Evolutionary conservation across 2,113 vertebrate species (phyloP), one percentile per base, ranked within the genome.

Genomic region (Protomyctophum bolini): DNA sequence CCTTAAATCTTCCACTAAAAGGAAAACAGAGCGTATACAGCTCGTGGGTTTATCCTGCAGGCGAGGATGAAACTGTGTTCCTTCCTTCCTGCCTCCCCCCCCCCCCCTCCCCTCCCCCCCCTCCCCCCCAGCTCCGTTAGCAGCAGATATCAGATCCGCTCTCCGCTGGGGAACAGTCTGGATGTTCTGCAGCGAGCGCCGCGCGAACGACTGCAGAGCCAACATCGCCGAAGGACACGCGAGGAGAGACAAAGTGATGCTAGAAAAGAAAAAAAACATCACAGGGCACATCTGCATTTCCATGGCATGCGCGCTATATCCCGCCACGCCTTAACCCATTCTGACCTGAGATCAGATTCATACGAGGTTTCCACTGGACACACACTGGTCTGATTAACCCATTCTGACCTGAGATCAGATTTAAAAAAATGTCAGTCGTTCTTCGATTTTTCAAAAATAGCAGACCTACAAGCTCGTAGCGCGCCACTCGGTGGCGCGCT

Each of bases 301-400:
- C 76, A 83, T 21, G 21, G 21, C 21, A 21, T 79, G 77, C 63
- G 4, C 33, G 77, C 75, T 73, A 83, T 82, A 83, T 82, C 57
- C 57, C 56, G 8, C 15, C 63, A 49, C 52, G 61, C 73, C 21
- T 21, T 21, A n/a, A n/a, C n/a, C n/a, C n/a, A n/a, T n/a, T n/a
- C n/a, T n/a, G n/a, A n/a, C n/a, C n/a, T n/a, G n/a, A n/a, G n/a
- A n/a, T n/a, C n/a, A n/a, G n/a, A n/a, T n/a, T n/a, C n/a, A n/a
- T n/a, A n/a, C n/a, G n/a, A n/a, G n/a, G n/a, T n/a, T n/a, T n/a
- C n/a, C n/a, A n/a, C n/a, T n/a, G n/a, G n/a, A n/a, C n/a, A n/a
- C n/a, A n/a, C n/a, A n/a, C n/a, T n/a, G n/a, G n/a, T n/a, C n/a
- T n/a, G n/a, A n/a, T n/a, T n/a, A n/a, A n/a, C n/a, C n/a, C n/a